A percentile compares a stretch with the other conserved stretches of the same genome.
Conservation (phyloP, 2,113 vertebrate genomes). For the Heterocephalus glaber region DNA sequence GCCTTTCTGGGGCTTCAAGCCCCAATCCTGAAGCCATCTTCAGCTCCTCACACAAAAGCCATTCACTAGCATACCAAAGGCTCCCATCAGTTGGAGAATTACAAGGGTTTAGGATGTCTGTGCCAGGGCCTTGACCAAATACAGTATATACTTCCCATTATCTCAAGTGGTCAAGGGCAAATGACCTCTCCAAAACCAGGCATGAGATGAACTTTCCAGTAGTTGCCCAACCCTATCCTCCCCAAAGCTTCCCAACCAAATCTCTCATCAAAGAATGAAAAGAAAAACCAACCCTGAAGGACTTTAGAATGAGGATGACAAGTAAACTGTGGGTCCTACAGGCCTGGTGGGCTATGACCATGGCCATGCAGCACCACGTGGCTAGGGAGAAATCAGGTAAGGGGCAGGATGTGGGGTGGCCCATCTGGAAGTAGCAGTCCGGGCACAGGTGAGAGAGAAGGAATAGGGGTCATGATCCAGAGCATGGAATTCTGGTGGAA, state of each 20-base stretch:
- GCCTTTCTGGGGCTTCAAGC: not conserved
- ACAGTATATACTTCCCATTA: not conserved
- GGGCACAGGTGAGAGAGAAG: not conserved
- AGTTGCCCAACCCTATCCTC: not conserved
- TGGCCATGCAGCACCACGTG: rapidly evolving
- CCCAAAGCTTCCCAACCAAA: not conserved
- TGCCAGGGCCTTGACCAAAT: not conserved
- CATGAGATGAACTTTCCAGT: not conserved
- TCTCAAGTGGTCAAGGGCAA: not conserved
- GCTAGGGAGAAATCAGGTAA: not conserved
- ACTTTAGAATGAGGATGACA: not conserved
- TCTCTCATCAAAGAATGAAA: not conserved
- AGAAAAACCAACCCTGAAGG: not conserved
- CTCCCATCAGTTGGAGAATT: not conserved
- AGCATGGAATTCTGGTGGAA: not conserved
- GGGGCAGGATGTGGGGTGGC: not conserved
- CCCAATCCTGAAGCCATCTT: not conserved
- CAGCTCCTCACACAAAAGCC: not conserved
- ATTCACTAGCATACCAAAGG: not conserved
- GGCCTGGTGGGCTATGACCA: not conserved
- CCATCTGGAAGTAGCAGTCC: not conserved
- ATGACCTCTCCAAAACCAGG: not conserved
- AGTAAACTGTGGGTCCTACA: not conserved
- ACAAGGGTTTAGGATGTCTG: not conserved
- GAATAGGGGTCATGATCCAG: not conserved